These are phyloP conservation scores for Heliangelus exortis DNA, from an alignment of 2,797 vertebrate genomes.

Conservation along the genomic window DNA sequence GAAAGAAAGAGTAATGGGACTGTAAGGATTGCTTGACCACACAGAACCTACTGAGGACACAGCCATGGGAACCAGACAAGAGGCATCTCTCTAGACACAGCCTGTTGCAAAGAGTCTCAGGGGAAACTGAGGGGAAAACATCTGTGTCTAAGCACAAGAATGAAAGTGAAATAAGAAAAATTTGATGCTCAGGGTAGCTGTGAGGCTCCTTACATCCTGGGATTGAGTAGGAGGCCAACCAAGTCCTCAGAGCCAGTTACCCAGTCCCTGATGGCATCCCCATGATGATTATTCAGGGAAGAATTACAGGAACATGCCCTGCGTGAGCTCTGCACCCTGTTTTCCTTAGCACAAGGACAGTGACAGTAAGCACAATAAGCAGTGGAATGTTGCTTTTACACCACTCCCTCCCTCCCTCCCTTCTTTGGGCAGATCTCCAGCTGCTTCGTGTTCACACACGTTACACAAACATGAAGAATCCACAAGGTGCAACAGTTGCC, in stretches of 20 bases:
- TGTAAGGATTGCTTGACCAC: background rate
- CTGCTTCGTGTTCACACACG: background rate
- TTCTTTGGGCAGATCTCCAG: background rate
- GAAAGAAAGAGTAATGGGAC: background rate
- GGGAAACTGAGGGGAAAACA: too few species aligned
- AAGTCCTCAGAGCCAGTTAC: background rate
- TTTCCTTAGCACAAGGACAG: background rate
- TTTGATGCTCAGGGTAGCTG: background rate
- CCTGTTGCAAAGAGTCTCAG: background rate
- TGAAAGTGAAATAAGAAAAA: background rate
- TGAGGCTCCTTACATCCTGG: background rate
- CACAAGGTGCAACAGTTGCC: accelerated
- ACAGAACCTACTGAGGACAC: background rate
- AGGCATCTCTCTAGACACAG: background rate
- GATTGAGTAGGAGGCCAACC: background rate
- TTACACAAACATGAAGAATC: background rate
- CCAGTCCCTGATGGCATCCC: background rate
- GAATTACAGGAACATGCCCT: background rate
- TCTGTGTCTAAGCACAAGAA: background rate
- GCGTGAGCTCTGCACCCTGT: background rate
- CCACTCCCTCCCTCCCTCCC: background rate
- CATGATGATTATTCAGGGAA: background rate
- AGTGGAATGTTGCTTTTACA: background rate
- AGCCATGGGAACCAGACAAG: background rate
- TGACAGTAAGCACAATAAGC: background rate